Evolutionary conservation across 2,888 invertebrate species (phyloP).

Genomic region (Dynastes maya): DNA sequence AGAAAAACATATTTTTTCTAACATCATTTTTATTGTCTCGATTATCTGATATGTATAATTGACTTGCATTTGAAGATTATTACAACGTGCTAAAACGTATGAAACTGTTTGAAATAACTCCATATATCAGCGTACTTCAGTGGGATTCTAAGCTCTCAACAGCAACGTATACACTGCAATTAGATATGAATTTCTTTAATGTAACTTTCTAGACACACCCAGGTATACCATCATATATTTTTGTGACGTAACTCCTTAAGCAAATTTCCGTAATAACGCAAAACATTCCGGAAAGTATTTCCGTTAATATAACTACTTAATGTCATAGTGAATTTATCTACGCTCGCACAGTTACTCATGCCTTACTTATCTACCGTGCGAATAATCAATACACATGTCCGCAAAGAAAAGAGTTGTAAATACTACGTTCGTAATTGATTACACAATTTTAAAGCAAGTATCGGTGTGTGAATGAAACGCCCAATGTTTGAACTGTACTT

Average conservation of each 20-base stretch:
- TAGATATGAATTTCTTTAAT: neutral
- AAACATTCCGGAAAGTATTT: neutral
- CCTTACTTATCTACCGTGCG: conserved; percentile 20
- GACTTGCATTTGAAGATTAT: too few species aligned
- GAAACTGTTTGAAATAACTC: too few species aligned
- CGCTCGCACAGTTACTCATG: neutral
- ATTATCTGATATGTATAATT: too few species aligned
- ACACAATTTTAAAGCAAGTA: neutral
- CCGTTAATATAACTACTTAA: conserved; percentile 13
- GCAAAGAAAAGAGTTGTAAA: conserved; percentile 20
- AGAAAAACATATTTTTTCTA: too few species aligned
- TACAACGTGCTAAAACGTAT: too few species aligned
- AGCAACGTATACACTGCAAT: neutral
- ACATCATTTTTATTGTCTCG: too few species aligned
- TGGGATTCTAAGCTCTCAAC: too few species aligned
- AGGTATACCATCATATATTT: neutral
- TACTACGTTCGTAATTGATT: conserved; percentile 21
- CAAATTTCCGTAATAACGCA: conserved; percentile 3
- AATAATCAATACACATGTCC: conserved; percentile 28
- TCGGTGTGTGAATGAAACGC: conserved; percentile 14
- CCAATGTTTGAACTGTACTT: conserved; percentile 21
- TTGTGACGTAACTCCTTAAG: neutral
- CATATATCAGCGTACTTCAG: too few species aligned
- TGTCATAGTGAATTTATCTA: conserved; percentile 3
- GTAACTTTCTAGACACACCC: neutral